Conservation (phyloP, 2,888 invertebrate species). For the Girardia tigrina region DNA sequence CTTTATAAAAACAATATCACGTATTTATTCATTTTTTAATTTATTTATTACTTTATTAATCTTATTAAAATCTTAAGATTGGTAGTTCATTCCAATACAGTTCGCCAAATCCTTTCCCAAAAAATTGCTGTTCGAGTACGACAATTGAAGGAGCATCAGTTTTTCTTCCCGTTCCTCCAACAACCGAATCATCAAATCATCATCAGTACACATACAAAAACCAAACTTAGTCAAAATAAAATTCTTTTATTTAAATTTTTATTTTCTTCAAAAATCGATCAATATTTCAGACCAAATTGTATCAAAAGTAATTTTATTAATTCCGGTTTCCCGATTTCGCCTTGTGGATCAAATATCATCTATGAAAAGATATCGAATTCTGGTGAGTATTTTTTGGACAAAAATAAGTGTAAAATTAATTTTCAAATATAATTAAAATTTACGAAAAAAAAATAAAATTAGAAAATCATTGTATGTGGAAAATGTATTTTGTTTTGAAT, state of each 20-base stretch:
- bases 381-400: neutral
- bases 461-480: too few relatives aligned
- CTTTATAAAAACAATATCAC: too few relatives aligned
- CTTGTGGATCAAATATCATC: conserved; percentile 8
- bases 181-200: conserved; percentile 1
- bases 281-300: neutral
- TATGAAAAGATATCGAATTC: neutral
- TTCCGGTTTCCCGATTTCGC: neutral
- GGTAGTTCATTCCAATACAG: neutral
- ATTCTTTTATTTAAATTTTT: neutral
- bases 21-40: neutral
- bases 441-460: too few relatives aligned
- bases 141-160: neutral
- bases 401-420: too few relatives aligned
- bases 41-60: neutral
- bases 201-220: neutral
- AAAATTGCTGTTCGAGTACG: neutral
- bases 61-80: conserved; percentile 4
- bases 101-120: conserved; percentile 3
- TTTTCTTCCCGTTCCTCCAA: neutral
- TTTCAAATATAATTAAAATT: too few relatives aligned
- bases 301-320: neutral
- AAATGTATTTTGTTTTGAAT: too few relatives aligned
- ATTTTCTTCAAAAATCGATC: neutral
- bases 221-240: neutral